Conservation (phyloP, 2,888 invertebrate species). For the Hydrotaea diabolus region DNA sequence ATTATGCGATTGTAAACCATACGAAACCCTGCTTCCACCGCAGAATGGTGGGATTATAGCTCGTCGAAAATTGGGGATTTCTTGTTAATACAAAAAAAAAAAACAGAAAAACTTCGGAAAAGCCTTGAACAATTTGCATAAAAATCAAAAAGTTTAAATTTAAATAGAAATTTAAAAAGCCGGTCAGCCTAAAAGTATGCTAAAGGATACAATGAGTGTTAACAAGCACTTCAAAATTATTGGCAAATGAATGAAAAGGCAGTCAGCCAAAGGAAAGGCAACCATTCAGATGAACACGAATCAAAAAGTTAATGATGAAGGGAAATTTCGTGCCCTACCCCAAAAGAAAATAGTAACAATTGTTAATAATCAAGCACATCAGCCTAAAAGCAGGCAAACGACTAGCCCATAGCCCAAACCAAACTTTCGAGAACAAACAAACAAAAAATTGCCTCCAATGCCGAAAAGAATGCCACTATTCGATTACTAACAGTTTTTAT, state of each 20-base stretch:
- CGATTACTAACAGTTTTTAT: too few relatives aligned
- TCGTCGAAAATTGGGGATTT: background rate
- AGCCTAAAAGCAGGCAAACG: too few relatives aligned
- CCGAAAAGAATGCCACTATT: too few relatives aligned
- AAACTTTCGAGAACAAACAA: too few relatives aligned
- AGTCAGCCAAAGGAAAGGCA: background rate
- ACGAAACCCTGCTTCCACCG: too few relatives aligned
- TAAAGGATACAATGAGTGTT: background rate
- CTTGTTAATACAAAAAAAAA: constrained; percentile 1
- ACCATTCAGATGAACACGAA: background rate
- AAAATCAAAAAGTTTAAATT: constrained; percentile 1
- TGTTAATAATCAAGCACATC: background rate
- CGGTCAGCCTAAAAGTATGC: constrained; percentile 1
- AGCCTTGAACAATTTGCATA: constrained; percentile 27
- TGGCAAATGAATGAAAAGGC: background rate
- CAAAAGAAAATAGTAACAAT: background rate
- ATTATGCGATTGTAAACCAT: background rate
- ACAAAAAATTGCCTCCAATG: too few relatives aligned
- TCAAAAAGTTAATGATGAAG: too few relatives aligned
- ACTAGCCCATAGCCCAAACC: too few relatives aligned
- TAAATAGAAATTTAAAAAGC: background rate
- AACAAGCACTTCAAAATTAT: background rate
- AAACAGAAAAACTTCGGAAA: background rate
- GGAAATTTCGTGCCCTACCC: too few relatives aligned
- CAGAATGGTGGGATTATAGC: background rate